These are phyloP conservation scores for Lasioglossum lativentre DNA, from an alignment of 2,888 invertebrate species.

Conservation along the genomic window DNA sequence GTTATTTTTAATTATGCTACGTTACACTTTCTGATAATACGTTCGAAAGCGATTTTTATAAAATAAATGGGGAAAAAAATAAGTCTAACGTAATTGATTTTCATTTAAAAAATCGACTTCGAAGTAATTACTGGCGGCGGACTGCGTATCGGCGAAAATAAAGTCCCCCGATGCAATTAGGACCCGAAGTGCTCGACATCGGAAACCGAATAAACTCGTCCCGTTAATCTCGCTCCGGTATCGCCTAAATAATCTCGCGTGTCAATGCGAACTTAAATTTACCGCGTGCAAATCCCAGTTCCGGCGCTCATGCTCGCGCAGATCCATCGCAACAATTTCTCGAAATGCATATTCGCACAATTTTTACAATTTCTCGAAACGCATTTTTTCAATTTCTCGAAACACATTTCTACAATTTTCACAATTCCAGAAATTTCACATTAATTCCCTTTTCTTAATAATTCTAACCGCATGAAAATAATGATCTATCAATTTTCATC, in stretches of 20 bases:
- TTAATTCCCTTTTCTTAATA: too few relatives aligned
- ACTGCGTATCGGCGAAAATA: not conserved
- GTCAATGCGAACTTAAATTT: slow-evolving; percentile 71
- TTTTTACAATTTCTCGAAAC: too few relatives aligned
- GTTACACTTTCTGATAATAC: too few relatives aligned
- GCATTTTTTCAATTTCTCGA: too few relatives aligned
- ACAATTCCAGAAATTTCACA: too few relatives aligned
- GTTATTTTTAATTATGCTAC: not conserved
- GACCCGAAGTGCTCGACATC: not conserved
- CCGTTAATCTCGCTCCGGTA: slow-evolving; percentile 60
- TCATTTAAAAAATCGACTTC: too few relatives aligned
- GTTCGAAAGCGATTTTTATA: too few relatives aligned
- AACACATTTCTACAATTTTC: not conserved
- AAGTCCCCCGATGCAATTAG: slow-evolving; percentile 12
- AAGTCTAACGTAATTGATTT: too few relatives aligned
- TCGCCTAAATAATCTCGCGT: slow-evolving; percentile 70
- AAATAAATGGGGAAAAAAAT: too few relatives aligned
- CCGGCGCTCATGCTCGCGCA: not conserved
- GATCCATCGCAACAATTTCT: slow-evolving; percentile 36
- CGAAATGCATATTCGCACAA: too few relatives aligned
- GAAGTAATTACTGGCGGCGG: not conserved
- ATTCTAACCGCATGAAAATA: too few relatives aligned
- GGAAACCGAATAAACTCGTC: slow-evolving; percentile 29
- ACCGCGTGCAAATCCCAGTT: slow-evolving; percentile 42
- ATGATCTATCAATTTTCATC: too few relatives aligned